Percentiles rank a stretch among this genome's conserved stretches.
Evolutionary conservation across 2,797 vertebrate species (phyloP).

Genomic region (Thaleichthys pacificus): DNA sequence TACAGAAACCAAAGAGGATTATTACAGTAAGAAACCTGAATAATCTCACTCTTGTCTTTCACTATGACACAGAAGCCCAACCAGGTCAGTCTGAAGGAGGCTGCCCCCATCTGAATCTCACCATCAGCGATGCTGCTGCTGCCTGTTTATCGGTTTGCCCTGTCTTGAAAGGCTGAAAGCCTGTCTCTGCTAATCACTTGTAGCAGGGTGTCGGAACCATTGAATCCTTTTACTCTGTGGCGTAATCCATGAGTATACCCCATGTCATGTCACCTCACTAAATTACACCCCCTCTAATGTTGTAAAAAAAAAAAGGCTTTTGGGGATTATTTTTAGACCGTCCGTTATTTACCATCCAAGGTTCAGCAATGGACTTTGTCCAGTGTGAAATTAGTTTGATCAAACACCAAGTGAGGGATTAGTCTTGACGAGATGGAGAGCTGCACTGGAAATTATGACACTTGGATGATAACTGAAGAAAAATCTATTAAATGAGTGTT

Average conservation of each 20-base stretch:
- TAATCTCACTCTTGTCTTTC: conserved; percentile 53
- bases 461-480: no score
- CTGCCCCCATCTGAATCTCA: conserved; percentile 61
- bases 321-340: not conserved
- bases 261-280: conserved; percentile 39
- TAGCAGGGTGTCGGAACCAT: conserved; percentile 49
- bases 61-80: conserved; percentile 48
- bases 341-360: conserved; percentile 10
- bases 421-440: not conserved
- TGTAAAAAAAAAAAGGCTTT: conserved; percentile 19
- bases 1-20: conserved; percentile 66
- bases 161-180: conserved; percentile 47
- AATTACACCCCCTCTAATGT: conserved; percentile 44
- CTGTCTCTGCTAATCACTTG: conserved; percentile 53
- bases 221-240: conserved; percentile 58
- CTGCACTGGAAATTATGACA: no score
- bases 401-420: not conserved
- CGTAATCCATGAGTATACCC: conserved; percentile 59
- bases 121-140: conserved; percentile 9
- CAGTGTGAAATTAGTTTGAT: not conserved
- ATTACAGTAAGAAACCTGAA: conserved; percentile 45
- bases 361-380: conserved; percentile 11
- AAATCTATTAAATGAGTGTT: no score
- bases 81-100: conserved; percentile 47
- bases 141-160: not conserved